Evolutionary conservation across 2,888 invertebrate species (phyloP), one percentile per base, ranked within the genome.

Genomic region (Mesorhabditis sp.): DNA sequence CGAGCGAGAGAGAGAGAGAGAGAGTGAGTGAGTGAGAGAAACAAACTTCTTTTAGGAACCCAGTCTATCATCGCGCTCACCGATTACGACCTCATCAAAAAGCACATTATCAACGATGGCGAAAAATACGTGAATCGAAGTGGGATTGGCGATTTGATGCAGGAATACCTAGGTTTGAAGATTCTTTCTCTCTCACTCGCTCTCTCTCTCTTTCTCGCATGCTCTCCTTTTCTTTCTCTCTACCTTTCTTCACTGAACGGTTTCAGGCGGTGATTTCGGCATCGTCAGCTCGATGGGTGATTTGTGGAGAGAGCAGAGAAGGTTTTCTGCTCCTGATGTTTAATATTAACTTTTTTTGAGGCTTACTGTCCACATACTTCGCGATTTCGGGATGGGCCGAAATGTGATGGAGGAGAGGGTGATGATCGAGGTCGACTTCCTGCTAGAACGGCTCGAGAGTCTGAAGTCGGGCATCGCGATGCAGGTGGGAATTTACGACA

Each of bases 371-470:
- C 74, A 73, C 62, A 69, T 70, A 7, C 67, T 76, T 10, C 62
- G 70, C 15, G 76, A 76, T 70, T 74, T 76, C n/a, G 76, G 76
- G 0, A n/a, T 76, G 10, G 74, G 74, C 5, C 74, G 72, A 41
- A 72, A 72, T 42, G 10, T 62, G 15, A 74, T 76, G 74, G 67
- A 73, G 63, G 65, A 75, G 43, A 68, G 64, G 65, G 67, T 64
- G 6, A 45, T 71, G 63, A 43, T 69, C 4, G 76, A 76, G 66
- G 69, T 76, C 43, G 74, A 74, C 7, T 73, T 70, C 6, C 43
- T 66, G n/a, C 69, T 67, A 42, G 66, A 71, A n/a, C 69, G 65
- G 44, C 68, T 72, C 10, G 68, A 62, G 28, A 62, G 65, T n/a
- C 42, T 65, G 50, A 71, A 68, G 1, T 66, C 62, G 13, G 71